These are phyloP conservation scores for Hypotaenidia philippensis DNA, from an alignment of 2,797 vertebrate species.

Conservation along the genomic window DNA sequence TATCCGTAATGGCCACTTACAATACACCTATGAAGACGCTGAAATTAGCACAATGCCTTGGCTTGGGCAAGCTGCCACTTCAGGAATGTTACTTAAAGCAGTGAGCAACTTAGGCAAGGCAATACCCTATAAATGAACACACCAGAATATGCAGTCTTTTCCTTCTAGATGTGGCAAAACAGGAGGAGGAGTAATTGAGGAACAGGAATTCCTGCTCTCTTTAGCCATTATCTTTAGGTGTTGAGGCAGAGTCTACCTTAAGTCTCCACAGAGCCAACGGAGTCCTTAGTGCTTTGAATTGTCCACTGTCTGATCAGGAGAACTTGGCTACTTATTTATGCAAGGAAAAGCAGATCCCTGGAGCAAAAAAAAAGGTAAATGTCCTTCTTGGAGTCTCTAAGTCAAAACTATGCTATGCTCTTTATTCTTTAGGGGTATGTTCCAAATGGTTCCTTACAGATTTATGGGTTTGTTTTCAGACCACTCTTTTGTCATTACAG, in stretches of 20 bases:
- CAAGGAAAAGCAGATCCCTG: conserved; percentile 12
- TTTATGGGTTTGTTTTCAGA: conserved; percentile 23
- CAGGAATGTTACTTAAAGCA: conserved; percentile 23
- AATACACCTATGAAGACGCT: background rate
- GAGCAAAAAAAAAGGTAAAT: conserved; percentile 6
- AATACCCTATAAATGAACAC: background rate
- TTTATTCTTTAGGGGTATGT: background rate
- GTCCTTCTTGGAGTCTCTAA: conserved; percentile 14
- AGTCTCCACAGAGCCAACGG: background rate
- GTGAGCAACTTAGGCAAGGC: background rate
- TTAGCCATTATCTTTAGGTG: conserved; percentile 5
- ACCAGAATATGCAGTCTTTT: background rate
- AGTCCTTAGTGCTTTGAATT: background rate
- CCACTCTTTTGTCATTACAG: background rate
- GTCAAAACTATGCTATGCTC: background rate
- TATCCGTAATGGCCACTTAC: background rate
- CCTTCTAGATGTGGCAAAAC: background rate
- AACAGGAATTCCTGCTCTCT: background rate
- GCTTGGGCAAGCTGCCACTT: background rate
- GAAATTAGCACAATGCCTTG: background rate
- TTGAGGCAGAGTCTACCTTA: background rate
- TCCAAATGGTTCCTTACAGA: background rate
- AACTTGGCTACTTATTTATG: conserved; percentile 10
- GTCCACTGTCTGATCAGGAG: background rate
- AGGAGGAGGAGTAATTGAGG: background rate